A percentile compares a stretch with the other conserved stretches of the same genome.
phyloP scores from a whole-genome alignment of 2,797 vertebrate species.

The Lophotriccus pileatus region DNA sequence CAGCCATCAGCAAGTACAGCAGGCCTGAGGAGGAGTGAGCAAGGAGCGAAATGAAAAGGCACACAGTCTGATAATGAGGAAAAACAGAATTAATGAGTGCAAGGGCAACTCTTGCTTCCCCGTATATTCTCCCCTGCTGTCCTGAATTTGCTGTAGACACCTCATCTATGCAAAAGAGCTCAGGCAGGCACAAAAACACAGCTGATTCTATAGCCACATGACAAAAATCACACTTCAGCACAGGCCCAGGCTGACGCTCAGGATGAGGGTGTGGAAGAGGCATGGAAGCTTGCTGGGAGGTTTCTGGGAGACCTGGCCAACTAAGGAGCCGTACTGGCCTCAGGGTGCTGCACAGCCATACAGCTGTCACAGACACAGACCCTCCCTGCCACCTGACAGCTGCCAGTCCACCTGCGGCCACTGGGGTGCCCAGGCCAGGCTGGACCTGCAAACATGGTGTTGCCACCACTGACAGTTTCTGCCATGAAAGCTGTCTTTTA shows the following conservation, averaged over 20 bases:
- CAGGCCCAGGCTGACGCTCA: accelerated
- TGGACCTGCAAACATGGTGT: neutral
- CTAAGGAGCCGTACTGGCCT: accelerated
- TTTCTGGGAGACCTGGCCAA: neutral
- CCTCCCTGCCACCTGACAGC: neutral
- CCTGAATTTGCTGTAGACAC: neutral
- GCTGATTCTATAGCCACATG: neutral
- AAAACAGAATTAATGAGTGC: neutral
- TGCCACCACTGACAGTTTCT: neutral
- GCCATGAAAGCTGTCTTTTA: neutral
- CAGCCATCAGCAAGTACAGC: neutral
- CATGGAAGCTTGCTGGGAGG: accelerated
- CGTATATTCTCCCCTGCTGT: neutral
- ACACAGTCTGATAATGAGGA: neutral
- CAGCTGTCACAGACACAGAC: neutral
- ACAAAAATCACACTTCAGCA: too few relatives aligned
- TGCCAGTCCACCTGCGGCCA: accelerated
- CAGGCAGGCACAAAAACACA: neutral
- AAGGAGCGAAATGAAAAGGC: neutral
- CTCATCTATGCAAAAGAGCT: neutral
- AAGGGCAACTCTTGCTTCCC: accelerated
- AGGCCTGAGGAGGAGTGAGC: accelerated
- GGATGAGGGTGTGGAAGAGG: neutral
- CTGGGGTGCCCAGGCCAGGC: accelerated
- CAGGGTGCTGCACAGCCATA: accelerated